Conservation (phyloP, 2,113 vertebrate genomes). For the Egretta garzetta region DNA sequence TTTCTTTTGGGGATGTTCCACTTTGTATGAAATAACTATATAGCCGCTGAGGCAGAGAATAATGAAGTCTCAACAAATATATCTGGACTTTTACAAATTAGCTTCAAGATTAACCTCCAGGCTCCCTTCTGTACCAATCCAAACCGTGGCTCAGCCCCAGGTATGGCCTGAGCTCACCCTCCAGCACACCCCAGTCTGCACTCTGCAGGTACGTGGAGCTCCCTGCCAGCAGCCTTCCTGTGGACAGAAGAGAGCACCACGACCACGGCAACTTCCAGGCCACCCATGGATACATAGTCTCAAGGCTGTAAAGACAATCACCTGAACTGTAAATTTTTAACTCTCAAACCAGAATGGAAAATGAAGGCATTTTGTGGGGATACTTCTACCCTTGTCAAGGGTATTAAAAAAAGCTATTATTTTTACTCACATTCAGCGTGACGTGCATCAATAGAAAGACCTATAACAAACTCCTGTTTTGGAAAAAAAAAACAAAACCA, state of each 20-base stretch:
- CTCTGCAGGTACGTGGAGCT: background rate
- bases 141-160: background rate
- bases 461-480: background rate
- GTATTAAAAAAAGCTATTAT: background rate
- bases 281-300: background rate
- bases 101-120: background rate
- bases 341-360: background rate
- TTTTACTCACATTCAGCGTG: background rate
- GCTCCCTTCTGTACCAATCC: background rate
- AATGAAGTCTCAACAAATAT: background rate
- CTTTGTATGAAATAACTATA: accelerated
- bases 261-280: background rate
- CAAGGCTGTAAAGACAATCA: background rate
- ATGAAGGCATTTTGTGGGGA: background rate
- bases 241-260: background rate
- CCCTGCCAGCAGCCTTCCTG: background rate
- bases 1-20: background rate
- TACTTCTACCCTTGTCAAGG: background rate
- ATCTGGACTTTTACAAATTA: background rate
- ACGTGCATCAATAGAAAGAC: background rate
- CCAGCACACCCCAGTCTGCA: background rate
- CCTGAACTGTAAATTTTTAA: background rate
- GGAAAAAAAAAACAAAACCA: background rate
- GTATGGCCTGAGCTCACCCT: background rate
- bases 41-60: background rate